Evolutionary conservation across 2,888 invertebrate genomes (phyloP).

Genomic region (Podotricha telesiphe): DNA sequence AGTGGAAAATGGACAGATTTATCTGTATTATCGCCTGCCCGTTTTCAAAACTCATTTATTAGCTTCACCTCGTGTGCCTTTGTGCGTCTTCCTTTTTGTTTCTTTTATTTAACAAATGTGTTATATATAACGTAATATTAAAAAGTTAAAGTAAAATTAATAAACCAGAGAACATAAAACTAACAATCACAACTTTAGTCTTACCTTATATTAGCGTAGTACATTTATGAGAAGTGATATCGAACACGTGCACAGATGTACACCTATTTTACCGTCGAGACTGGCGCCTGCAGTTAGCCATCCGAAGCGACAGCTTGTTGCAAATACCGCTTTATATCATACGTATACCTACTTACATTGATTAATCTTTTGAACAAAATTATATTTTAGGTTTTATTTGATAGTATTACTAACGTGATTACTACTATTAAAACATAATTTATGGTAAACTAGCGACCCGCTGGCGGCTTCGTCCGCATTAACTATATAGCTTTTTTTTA

Average conservation of each 20-base stretch:
- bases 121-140: no score
- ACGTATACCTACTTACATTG: constrained; percentile 11
- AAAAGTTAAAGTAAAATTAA: background rate
- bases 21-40: no score
- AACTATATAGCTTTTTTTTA: no score
- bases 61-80: no score
- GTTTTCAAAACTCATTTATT: no score
- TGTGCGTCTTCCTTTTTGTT: no score
- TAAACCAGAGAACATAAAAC: background rate
- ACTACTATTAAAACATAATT: background rate
- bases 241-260: constrained; percentile 53
- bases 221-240: constrained; percentile 53
- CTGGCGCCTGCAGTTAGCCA: constrained; percentile 42
- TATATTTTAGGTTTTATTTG: background rate
- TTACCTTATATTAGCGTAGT: constrained; percentile 26
- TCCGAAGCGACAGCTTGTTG: constrained; percentile 27
- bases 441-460: no score
- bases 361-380: constrained; percentile 5
- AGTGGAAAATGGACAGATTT: no score
- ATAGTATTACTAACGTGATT: no score
- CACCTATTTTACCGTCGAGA: constrained; percentile 42
- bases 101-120: no score
- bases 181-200: background rate
- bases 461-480: no score
- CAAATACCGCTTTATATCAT: constrained; percentile 25